phyloP scores from a whole-genome alignment of 2,888 invertebrate species.

The Pogonocherus hispidulus region DNA sequence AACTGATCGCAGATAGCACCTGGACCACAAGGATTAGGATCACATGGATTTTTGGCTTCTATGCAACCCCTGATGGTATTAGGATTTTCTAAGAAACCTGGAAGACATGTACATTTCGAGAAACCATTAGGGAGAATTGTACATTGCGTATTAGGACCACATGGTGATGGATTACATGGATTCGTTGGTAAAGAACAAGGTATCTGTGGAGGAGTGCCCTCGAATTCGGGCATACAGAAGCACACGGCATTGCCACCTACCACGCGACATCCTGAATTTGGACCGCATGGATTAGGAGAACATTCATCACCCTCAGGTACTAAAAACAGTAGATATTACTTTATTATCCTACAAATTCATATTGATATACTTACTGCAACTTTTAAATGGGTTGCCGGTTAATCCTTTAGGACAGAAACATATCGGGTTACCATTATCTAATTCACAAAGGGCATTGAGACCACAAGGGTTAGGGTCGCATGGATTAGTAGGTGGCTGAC shows the following conservation, averaged over 20 bases:
- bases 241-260: conserved; percentile 83
- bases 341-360: neutral
- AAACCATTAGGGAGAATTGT: conserved; percentile 82
- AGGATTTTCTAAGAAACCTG: conserved; percentile 87
- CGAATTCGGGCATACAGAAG: conserved; percentile 90
- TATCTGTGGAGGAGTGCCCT: conserved; percentile 84
- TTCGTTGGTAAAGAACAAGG: conserved; percentile 81
- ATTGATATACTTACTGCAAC: conserved; percentile 82
- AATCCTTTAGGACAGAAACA: conserved; percentile 91
- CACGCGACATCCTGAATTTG: conserved; percentile 85
- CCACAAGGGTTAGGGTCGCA: conserved; percentile 92
- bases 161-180: conserved; percentile 88
- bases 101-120: conserved; percentile 88
- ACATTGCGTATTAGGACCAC: conserved; percentile 91
- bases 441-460: conserved; percentile 86
- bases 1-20: conserved; percentile 86
- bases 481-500: conserved; percentile 82
- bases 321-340: conserved; percentile 66
- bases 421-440: conserved; percentile 87
- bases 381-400: conserved; percentile 91
- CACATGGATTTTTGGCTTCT: conserved; percentile 84
- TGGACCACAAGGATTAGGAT: conserved; percentile 84
- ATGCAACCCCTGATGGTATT: conserved; percentile 90
- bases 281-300: conserved; percentile 86
- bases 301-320: conserved; percentile 92